A percentile compares a stretch with the other conserved stretches of the same genome.
Conservation (phyloP, 2,888 invertebrate species). For the Tromatobia lineatoria region DNA sequence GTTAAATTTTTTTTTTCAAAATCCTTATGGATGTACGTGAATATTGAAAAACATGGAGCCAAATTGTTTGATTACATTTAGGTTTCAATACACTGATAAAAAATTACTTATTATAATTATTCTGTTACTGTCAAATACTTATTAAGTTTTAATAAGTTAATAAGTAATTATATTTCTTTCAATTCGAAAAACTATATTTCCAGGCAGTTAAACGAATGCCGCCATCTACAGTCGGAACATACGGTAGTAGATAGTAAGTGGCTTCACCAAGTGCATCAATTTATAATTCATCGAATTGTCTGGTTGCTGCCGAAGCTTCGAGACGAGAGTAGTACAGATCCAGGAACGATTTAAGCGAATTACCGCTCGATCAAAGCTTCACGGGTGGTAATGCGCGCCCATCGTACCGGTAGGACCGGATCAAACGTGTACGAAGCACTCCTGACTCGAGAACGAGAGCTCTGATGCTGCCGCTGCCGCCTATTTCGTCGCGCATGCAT, state of each 20-base stretch:
- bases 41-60: no score
- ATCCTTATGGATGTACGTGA: neutral
- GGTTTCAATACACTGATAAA: no score
- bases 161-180: no score
- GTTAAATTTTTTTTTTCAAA: neutral
- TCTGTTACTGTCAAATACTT: no score
- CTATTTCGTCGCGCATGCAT: slow-evolving; percentile 41
- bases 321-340: slow-evolving; percentile 44
- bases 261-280: slow-evolving; percentile 30
- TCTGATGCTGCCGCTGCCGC: slow-evolving; percentile 12
- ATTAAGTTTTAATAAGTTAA: no score
- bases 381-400: slow-evolving; percentile 75
- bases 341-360: slow-evolving; percentile 79
- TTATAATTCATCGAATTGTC: slow-evolving; percentile 50
- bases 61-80: no score
- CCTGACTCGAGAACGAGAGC: slow-evolving; percentile 34
- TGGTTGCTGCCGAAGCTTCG: slow-evolving; percentile 24
- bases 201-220: neutral
- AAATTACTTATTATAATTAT: no score
- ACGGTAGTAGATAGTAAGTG: slow-evolving; percentile 20
- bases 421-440: slow-evolving; percentile 55
- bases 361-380: slow-evolving; percentile 79
- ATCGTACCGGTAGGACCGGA: slow-evolving; percentile 70
- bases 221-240: neutral
- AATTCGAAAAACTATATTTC: no score